These are phyloP conservation scores for Cyclura pinguis DNA, from an alignment of 2,797 vertebrate genomes.

Conservation along the genomic window DNA sequence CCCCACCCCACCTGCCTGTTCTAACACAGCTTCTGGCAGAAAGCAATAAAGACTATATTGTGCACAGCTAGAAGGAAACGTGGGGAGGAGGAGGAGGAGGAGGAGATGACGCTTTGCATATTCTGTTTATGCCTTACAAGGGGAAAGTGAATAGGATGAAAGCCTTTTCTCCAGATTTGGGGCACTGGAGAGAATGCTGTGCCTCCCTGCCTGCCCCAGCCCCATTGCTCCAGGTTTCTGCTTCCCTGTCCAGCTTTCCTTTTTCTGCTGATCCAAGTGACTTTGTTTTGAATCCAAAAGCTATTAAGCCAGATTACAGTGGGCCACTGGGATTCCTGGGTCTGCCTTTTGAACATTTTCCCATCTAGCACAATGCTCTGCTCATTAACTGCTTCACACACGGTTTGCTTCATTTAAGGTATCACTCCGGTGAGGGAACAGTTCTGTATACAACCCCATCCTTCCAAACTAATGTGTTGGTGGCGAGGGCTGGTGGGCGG, in stretches of 20 bases:
- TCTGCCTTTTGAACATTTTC: not conserved
- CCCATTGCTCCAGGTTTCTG: not conserved
- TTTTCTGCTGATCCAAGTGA: constrained; percentile 16
- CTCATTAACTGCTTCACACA: not conserved
- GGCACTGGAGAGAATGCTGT: not conserved
- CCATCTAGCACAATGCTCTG: not conserved
- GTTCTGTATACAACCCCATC: not conserved
- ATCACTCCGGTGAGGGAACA: not conserved
- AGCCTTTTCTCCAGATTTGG: not conserved
- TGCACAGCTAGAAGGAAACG: not conserved
- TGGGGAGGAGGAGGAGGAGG: not conserved
- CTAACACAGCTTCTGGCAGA: not conserved
- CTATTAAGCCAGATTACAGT: constrained; percentile 13
- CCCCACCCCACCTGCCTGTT: not conserved
- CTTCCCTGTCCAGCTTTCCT: not conserved
- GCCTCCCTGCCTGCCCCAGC: not conserved
- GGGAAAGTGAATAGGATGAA: not conserved
- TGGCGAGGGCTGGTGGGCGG: no score
- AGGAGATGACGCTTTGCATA: not conserved
- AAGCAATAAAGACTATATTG: not conserved
- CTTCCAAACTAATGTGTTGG: no score
- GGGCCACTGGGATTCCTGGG: constrained; percentile 6
- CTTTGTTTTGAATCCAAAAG: constrained; percentile 6
- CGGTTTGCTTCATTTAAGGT: not conserved
- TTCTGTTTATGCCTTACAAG: not conserved